Evolutionary conservation across 1,140 invertebrate species (phyloP), one percentile per base, ranked within the genome.

Genomic region (Lysiphlebus fabarum): DNA sequence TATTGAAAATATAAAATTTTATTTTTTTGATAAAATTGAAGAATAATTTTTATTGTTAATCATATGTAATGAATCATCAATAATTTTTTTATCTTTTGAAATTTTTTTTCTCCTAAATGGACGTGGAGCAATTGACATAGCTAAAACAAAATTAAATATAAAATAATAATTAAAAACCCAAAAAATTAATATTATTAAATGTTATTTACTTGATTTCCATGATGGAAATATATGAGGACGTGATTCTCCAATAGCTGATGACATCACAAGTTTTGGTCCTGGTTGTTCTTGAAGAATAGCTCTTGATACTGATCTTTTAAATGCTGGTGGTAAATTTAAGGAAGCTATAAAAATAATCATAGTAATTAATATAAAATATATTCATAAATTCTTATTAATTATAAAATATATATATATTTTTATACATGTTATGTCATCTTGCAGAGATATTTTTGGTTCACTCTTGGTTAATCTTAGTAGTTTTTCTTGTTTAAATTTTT

Each of bases 401-500:
- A 26, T 26, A 10, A 42, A 48, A 10, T 43, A 17, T 56, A 34
- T 36, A 14, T 26, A 3, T 43, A 37, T 4, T 10, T 50, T 11
- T 14, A 8, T 65, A 78, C 77, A 74, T 63, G 75, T 73, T 50
- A 79, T 78, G 47, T 78, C 75, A 17, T 79, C 73, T 40, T 67
- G 71, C 10, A 78, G 60, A 36, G 65, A 68, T 9, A 61, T 63
- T 50, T 67, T 70, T 12, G 58, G 65, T 44, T 62, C 63, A 56
- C 69, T 67, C 12, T 60, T 65, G 5, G 10, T 63, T 14, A 61
- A 68, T 34, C 67, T 66, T 26, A 68, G 49, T 38, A 71, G 59
- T 53, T 70, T 76, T 56, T 78, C 74, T 9, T 67, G 66, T 65
- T 83, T 79, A 56, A 85, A 82, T 59, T 71, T 74, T 67, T 80